Evolutionary conservation across 2,113 vertebrate species (phyloP), one percentile per base, ranked within the genome.

Genomic region (Spea multiplicata): DNA sequence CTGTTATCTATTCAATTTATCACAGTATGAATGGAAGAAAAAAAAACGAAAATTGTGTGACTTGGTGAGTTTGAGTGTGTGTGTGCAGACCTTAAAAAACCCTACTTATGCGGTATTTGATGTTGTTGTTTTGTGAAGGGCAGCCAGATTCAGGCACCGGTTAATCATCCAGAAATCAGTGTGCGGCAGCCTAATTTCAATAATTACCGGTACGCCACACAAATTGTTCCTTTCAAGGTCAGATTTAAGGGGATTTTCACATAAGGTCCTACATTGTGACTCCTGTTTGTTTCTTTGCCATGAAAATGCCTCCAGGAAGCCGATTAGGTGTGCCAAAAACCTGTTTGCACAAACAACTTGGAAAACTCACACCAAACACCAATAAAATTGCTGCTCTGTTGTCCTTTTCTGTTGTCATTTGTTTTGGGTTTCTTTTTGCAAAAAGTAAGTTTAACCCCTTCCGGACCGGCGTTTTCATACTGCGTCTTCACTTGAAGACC

Each of bases 311-410:
- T 13, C 14, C 44, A 61, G 73, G 50, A 65, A 71, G 47, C 55
- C 17, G 7, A n/a, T 65, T 46, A 45, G 67, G 4, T 16, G 49
- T 16, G 46, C 67, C 66, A 77, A 71, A 49, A 77, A 46, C 6
- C 13, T 77, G 52, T 78, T 71, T 62, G 14, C 55, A 61, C 53
- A 77, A 71, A 62, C 48, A 48, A n/a, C 45, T 71, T 77, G 61
- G 5, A 57, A 17, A 48, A 46, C 45, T 71, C 8, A 17, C 17
- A 78, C 70, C 52, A 57, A n/a, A 48, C 46, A 53, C 73, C 74
- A 17, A n/a, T 66, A 45, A 70, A 71, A 44, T 64, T 13, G 14
- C 53, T 30, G 46, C 65, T 67, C 13, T 67, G 74, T 12, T 46
- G 30, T 30, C 30, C 30, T 30, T n/a, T 30, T 30, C 30, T 30